These are phyloP conservation scores for Babyrousa celebensis DNA, from an alignment of 2,797 vertebrate genomes.

Conservation along the genomic window DNA sequence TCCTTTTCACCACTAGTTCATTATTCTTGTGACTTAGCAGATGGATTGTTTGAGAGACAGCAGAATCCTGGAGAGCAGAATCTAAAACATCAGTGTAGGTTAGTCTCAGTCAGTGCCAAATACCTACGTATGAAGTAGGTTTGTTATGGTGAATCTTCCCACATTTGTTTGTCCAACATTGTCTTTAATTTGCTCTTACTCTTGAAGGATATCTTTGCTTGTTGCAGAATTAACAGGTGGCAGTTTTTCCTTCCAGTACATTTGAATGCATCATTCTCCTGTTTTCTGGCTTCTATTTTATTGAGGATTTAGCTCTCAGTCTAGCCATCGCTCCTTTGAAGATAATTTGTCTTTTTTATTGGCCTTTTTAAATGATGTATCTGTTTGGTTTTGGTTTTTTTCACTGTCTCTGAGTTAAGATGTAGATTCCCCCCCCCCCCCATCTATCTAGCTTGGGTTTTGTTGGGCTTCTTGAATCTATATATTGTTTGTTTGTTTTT, in stretches of 20 bases:
- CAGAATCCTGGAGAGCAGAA: neutral
- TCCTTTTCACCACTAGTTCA: constrained; percentile 4
- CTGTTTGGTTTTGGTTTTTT: constrained; percentile 38
- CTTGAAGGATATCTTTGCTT: constrained; percentile 58
- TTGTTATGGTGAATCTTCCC: neutral
- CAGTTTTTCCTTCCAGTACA: neutral
- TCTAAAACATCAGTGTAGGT: constrained; percentile 21
- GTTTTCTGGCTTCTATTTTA: neutral
- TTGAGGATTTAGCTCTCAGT: constrained; percentile 3
- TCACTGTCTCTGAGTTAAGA: neutral
- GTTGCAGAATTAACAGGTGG: constrained; percentile 70
- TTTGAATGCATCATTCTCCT: neutral
- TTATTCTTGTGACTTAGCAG: constrained; percentile 50
- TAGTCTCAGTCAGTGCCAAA: neutral
- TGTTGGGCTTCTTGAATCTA: neutral
- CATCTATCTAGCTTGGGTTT: neutral
- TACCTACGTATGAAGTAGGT: neutral
- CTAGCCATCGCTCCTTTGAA: constrained; percentile 4
- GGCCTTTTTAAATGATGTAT: constrained; percentile 19
- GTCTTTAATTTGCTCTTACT: neutral
- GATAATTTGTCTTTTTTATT: neutral
- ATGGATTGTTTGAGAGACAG: neutral
- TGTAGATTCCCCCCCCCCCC: neutral
- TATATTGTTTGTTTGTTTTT: neutral
- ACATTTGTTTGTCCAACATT: constrained; percentile 34